Conservation (phyloP, 2,888 invertebrate species). For the Cephus pulcher region DNA sequence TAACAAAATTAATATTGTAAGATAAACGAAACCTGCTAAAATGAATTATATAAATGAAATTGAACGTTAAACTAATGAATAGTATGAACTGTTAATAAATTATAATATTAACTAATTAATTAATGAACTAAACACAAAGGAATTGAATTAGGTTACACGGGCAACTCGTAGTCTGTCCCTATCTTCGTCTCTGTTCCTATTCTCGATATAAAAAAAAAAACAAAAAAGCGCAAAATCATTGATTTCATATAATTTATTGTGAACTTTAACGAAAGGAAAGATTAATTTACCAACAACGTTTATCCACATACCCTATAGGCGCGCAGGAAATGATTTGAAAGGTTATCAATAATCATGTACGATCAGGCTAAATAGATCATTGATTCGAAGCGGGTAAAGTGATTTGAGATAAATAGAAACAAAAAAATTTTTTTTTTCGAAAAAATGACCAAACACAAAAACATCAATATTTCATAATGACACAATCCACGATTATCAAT, state of each 20-base stretch:
- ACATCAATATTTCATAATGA: not conserved
- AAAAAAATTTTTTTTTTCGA: not conserved
- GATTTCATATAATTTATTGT: not conserved
- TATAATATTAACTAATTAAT: slow-evolving; percentile 59
- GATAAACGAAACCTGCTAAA: slow-evolving; percentile 44
- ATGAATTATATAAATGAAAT: slow-evolving; percentile 40
- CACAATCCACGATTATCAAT: not conserved
- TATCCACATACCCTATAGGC: not conserved
- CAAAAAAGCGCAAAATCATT: slow-evolving; percentile 13
- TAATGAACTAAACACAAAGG: slow-evolving; percentile 62
- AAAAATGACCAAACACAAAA: not conserved
- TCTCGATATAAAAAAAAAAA: not conserved
- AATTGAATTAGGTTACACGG: slow-evolving; percentile 65
- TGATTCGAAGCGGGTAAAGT: not conserved
- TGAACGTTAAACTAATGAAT: slow-evolving; percentile 51
- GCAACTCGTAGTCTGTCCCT: slow-evolving; percentile 55
- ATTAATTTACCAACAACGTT: not conserved
- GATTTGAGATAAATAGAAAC: not conserved
- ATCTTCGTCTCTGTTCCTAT: slow-evolving; percentile 56
- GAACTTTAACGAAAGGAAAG: not conserved
- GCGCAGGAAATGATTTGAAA: not conserved
- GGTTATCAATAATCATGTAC: not conserved
- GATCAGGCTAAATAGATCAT: not conserved
- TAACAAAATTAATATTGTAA: slow-evolving; percentile 40
- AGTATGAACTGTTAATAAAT: slow-evolving; percentile 59